Base-by-base conservation (phyloP, 2,113 vertebrate genomes). In the Melospiza melodia region DNA sequence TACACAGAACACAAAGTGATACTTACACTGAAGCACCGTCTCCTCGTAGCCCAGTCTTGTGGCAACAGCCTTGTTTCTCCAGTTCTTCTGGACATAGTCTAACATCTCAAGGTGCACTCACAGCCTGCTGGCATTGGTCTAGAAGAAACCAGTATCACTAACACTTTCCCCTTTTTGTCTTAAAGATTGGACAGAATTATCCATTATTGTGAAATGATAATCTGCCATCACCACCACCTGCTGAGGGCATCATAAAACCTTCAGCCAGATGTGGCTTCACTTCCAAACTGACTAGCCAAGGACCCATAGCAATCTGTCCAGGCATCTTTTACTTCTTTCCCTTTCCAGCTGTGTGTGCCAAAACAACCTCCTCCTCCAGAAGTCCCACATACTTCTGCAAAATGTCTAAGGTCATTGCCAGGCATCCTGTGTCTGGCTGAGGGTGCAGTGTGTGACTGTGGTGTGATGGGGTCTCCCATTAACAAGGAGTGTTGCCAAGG, bases 401-500 rank as follows among this genome's bases (percentile, higher is more conserved):
- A 74, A 44, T n/a, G 8, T 65, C 59, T 37, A 37, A 33, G 44
- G 54, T 84, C 33, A 20, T 72, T 93, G 35, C 22, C 10, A 18
- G 35, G 30, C 30, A 58, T 65, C 48, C 33, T 1, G 1, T 41
- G 33, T 46, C 61, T 74, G 41, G 28, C 30, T 77, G 41, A 91
- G 44, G 9, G 33, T 22, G 19, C 33, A 68, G 17, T 15, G 39
- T 65, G 18, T 59, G 63, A 31, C 54, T 73, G 20, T 0, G 1
- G 15, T 31, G 54, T 55, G 46, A 33, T 25, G 22, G 57, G 30
- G 65, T 61, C 88, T 88, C 37, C 31, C 5, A 7, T 52, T 44
- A 78, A 37, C 1, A 0, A 77, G 35, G 30, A 61, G 8, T 2
- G 2, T 35, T 74, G 46, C 41, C 39, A 54, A 21, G 1, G 0